These are phyloP conservation scores for Apodemia hepburni DNA, from an alignment of 2,888 invertebrate species.

Conservation along the genomic window DNA sequence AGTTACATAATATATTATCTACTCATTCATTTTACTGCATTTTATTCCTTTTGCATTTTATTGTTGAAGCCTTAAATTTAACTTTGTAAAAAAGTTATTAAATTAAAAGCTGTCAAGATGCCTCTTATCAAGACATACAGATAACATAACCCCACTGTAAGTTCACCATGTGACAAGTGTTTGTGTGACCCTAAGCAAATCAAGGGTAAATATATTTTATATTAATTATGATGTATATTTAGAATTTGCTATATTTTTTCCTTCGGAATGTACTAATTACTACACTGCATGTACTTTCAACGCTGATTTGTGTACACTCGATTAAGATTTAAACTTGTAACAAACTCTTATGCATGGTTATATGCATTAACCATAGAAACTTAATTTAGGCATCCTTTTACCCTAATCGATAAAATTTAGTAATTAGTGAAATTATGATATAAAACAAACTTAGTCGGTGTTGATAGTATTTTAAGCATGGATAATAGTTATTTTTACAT, in stretches of 20 bases:
- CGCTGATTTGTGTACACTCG: conserved; percentile 60
- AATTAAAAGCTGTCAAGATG: conserved; percentile 75
- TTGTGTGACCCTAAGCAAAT: conserved; percentile 74
- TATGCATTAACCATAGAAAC: conserved; percentile 35
- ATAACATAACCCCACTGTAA: conserved; percentile 53
- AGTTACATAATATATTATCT: not conserved
- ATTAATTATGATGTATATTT: conserved; percentile 64
- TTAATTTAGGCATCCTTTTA: conserved; percentile 19
- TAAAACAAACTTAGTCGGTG: not conserved
- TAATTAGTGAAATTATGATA: not conserved
- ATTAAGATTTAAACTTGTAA: conserved; percentile 38
- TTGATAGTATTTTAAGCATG: conserved; percentile 12
- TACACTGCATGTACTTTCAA: conserved; percentile 56
- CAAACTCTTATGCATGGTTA: conserved; percentile 60
- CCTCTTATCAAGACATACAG: conserved; percentile 60
- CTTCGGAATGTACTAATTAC: conserved; percentile 73
- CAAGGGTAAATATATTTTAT: conserved; percentile 77
- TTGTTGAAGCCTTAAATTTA: not conserved
- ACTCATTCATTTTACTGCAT: conserved; percentile 8
- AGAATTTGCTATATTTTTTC: conserved; percentile 60
- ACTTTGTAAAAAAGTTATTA: not conserved
- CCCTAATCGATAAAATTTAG: not conserved
- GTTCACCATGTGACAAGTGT: conserved; percentile 66
- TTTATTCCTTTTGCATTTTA: not conserved
- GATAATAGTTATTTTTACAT: not conserved